phyloP scores from a whole-genome alignment of 2,797 vertebrate species.

The Oreortyx pictus region DNA sequence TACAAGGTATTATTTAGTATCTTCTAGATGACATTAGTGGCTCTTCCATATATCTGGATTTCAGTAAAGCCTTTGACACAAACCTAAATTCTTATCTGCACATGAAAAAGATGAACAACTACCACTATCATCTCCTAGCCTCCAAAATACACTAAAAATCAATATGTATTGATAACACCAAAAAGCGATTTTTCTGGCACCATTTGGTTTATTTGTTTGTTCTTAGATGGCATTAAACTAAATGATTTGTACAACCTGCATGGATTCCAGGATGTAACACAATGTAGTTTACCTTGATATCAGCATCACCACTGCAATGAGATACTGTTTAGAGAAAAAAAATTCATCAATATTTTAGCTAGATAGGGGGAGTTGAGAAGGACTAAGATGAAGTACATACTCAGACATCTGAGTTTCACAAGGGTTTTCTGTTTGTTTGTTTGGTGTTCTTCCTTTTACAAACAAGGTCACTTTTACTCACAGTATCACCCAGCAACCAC shows the following conservation, averaged over 20 bases:
- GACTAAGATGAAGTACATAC: neutral
- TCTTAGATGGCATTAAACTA: neutral
- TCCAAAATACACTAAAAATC: neutral
- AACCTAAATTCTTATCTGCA: neutral
- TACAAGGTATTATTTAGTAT: no score
- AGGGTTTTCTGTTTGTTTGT: neutral
- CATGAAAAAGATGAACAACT: neutral
- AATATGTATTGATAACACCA: neutral
- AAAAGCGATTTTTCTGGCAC: neutral
- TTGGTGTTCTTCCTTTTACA: no score
- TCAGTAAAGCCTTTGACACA: neutral
- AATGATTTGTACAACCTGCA: neutral
- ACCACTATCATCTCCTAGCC: neutral
- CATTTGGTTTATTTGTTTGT: neutral
- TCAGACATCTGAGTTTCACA: neutral
- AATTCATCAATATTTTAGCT: neutral
- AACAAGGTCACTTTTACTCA: neutral
- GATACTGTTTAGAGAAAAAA: neutral
- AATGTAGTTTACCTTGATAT: neutral
- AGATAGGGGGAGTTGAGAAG: neutral
- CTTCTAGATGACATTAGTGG: no score
- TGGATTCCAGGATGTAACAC: neutral
- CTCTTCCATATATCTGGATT: no score
- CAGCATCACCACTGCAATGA: neutral
- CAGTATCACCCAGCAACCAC: neutral